phyloP scores from a whole-genome alignment of 2,113 vertebrate genomes.

The Larimichthys polyactis region DNA sequence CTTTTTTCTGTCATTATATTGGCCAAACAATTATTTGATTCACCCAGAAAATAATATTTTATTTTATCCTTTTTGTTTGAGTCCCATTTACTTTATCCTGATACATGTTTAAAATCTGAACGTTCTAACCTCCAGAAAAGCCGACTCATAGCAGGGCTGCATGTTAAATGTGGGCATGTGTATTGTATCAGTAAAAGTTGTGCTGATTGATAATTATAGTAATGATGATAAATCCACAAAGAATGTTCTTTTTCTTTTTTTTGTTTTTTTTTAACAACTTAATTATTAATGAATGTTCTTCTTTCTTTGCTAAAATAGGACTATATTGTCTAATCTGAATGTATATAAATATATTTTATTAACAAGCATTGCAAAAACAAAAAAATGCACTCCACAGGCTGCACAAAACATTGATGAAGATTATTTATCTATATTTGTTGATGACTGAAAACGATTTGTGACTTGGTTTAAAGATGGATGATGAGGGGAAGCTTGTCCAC shows the following conservation, averaged over 20 bases:
- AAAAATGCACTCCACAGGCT: background rate
- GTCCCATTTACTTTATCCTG: background rate
- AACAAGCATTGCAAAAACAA: background rate
- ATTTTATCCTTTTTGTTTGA: background rate
- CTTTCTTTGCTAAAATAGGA: background rate
- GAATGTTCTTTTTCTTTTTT: background rate
- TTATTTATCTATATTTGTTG: background rate
- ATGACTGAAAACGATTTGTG: background rate
- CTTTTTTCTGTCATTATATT: no score
- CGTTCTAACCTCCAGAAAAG: background rate
- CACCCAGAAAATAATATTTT: background rate
- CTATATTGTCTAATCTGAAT: background rate
- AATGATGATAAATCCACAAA: background rate
- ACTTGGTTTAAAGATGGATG: background rate
- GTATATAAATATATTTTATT: background rate
- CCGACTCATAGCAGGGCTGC: background rate
- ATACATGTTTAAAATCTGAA: background rate
- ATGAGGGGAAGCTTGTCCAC: background rate
- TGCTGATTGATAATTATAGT: background rate
- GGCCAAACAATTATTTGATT: background rate
- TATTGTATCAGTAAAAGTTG: background rate
- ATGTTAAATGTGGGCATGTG: background rate
- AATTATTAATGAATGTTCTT: background rate
- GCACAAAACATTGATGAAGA: background rate
- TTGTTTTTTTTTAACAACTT: no score